A percentile compares a stretch with the other conserved stretches of the same genome.
These are phyloP conservation scores for Holothuria scabra DNA, from an alignment of 53 echinoderm and acorn worm genomes.

Conservation along the genomic window DNA sequence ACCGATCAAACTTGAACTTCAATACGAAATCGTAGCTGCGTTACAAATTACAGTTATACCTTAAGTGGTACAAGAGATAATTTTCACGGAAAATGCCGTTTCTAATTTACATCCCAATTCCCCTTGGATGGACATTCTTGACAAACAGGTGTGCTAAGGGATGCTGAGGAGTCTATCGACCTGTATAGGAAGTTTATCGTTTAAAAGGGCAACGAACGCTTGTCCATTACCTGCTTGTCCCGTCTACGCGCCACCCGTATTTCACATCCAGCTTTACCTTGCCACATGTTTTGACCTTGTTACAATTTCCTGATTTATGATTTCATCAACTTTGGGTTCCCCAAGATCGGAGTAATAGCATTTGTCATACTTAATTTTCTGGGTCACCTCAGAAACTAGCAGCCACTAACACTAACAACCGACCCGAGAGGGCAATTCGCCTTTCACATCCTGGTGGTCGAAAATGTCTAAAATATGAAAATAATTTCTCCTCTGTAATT, in stretches of 20 bases:
- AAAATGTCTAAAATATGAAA: conserved; percentile 21
- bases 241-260: conserved; percentile 8
- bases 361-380: conserved; percentile 43
- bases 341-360: conserved; percentile 24
- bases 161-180: not conserved
- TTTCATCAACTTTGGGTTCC: conserved; percentile 27
- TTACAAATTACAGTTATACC: too few species aligned
- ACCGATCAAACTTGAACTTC: too few species aligned
- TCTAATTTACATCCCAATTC: conserved; percentile 28
- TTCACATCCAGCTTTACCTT: conserved; percentile 1
- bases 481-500: conserved; percentile 27
- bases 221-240: conserved; percentile 1
- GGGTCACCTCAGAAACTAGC: conserved; percentile 14
- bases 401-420: not conserved
- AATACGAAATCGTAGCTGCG: too few species aligned
- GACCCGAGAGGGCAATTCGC: conserved; percentile 17
- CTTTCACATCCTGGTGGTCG: conserved; percentile 38
- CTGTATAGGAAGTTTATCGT: not conserved
- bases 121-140: not conserved
- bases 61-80: not conserved
- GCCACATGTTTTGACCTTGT: conserved; percentile 32
- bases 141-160: conserved; percentile 24
- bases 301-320: conserved; percentile 27
- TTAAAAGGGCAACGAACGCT: conserved; percentile 23
- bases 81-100: not conserved